Evolutionary conservation across 2,797 vertebrate species (phyloP).

Genomic region (Euthynnus affinis): DNA sequence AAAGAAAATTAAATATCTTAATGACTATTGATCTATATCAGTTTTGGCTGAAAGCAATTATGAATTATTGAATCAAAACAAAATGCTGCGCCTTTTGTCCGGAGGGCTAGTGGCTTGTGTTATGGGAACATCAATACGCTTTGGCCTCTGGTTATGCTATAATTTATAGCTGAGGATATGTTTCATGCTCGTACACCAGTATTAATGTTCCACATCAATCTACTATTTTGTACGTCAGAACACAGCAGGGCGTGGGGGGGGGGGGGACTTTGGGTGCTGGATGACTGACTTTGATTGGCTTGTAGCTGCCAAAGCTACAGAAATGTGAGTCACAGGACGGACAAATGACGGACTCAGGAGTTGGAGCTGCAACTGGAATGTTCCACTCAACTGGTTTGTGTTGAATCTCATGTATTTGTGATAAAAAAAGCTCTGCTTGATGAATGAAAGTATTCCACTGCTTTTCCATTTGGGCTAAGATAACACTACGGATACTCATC

Average conservation of each 20-base stretch:
- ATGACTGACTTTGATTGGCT: conserved; percentile 61
- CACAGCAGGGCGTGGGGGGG: background rate
- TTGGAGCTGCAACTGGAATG: conserved; percentile 16
- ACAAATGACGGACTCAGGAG: background rate
- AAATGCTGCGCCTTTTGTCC: conserved; percentile 35
- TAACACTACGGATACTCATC: background rate
- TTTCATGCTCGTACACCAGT: conserved; percentile 53
- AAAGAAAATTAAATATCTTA: background rate
- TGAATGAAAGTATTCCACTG: background rate
- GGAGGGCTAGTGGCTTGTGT: conserved; percentile 31
- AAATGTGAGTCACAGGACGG: conserved; percentile 39
- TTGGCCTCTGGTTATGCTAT: conserved; percentile 50
- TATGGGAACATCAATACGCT: conserved; percentile 53
- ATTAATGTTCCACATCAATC: conserved; percentile 68
- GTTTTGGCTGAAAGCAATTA: conserved; percentile 4
- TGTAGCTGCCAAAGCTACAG: conserved; percentile 23
- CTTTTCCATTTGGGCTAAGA: background rate
- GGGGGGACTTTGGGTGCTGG: conserved; percentile 1
- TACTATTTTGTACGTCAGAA: conserved; percentile 29
- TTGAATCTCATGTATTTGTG: conserved; percentile 26
- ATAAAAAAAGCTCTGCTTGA: conserved; percentile 4
- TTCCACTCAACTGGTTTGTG: conserved; percentile 30
- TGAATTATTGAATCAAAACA: conserved; percentile 41
- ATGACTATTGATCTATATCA: conserved; percentile 7
- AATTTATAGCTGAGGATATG: conserved; percentile 46